A percentile compares a stretch with the other conserved stretches of the same genome.
phyloP scores from a whole-genome alignment of 2,797 vertebrate genomes.

The Hydrolagus colliei region DNA sequence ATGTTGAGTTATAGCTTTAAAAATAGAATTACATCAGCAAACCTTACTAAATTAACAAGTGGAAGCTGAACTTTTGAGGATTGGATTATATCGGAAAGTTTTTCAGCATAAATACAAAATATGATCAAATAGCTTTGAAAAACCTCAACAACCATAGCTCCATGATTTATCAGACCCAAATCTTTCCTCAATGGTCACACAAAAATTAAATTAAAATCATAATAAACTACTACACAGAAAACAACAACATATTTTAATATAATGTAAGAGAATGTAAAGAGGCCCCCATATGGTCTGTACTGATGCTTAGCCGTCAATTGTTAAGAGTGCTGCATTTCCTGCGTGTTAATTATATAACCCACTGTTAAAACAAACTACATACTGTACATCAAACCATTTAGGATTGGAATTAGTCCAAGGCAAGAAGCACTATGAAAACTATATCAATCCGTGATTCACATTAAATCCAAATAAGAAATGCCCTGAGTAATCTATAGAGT shows the following conservation, averaged over 20 bases:
- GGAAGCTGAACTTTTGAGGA: not conserved
- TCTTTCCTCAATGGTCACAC: no score
- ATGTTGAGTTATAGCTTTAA: not conserved
- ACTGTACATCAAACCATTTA: not conserved
- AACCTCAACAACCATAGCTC: not conserved
- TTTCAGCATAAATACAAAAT: not conserved
- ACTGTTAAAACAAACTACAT: not conserved
- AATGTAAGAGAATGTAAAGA: not conserved
- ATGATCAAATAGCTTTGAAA: not conserved
- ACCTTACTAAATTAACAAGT: not conserved
- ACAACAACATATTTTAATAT: not conserved
- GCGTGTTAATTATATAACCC: not conserved
- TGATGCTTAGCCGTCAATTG: not conserved
- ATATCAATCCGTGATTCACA: not conserved
- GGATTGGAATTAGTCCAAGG: not conserved
- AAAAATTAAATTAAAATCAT: no score
- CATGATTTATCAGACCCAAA: not conserved
- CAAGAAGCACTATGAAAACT: not conserved
- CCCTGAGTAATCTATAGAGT: not conserved
- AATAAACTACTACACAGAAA: not conserved
- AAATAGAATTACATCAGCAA: not conserved
- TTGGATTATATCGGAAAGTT: not conserved
- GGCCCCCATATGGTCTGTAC: no score
- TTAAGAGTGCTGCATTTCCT: not conserved
- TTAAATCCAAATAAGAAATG: not conserved